phyloP scores from a whole-genome alignment of 2,113 vertebrate genomes.

The Urocolius indicus region DNA sequence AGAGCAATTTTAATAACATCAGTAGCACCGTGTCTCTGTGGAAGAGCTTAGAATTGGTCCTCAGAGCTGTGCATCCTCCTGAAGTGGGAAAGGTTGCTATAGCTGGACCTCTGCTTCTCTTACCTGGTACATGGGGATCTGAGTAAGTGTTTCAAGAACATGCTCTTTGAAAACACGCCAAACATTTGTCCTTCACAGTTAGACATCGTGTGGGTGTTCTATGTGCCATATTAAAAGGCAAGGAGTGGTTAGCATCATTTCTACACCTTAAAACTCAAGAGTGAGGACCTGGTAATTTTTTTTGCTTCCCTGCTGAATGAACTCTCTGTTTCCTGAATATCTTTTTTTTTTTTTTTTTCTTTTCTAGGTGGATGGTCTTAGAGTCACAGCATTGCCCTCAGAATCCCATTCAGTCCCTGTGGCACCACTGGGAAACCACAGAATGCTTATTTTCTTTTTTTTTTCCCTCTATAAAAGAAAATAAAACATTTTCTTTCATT shows the following conservation, averaged over 20 bases:
- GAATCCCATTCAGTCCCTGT: neutral
- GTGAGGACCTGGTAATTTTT: neutral
- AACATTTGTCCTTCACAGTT: neutral
- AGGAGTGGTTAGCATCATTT: neutral
- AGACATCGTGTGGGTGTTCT: neutral
- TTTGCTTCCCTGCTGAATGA: neutral
- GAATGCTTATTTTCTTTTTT: neutral
- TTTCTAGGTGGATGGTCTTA: neutral
- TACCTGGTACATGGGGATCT: accelerated
- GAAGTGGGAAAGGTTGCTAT: neutral
- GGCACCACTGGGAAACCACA: neutral
- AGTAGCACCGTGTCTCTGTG: accelerated
- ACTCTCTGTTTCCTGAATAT: neutral
- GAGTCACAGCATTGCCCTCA: neutral
- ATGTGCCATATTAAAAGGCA: neutral
- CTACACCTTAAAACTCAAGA: neutral
- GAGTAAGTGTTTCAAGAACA: neutral
- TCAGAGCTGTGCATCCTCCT: neutral
- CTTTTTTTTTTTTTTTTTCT: neutral
- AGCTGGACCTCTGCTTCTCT: neutral
- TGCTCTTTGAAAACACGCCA: neutral
- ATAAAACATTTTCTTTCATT: neutral
- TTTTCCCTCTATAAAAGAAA: neutral
- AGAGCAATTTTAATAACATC: neutral
- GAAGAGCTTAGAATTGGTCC: neutral